Evolutionary conservation across 2,797 vertebrate genomes (phyloP), one percentile per base, ranked within the genome.

Genomic region (Poecile montanus): DNA sequence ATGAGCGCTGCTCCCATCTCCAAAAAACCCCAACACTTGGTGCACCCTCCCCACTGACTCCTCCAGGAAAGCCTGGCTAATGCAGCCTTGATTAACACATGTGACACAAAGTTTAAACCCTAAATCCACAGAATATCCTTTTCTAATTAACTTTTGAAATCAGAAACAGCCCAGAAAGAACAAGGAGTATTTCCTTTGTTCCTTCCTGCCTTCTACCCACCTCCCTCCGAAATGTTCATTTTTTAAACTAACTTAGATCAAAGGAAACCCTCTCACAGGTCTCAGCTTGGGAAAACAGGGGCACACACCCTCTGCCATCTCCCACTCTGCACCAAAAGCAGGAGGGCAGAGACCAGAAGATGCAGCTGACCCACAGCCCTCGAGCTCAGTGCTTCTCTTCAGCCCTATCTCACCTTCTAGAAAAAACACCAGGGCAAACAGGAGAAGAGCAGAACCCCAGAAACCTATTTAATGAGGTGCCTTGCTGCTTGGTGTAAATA

Each of bases 91-190:
- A 94, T 94, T 96, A 95, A 92, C 74, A 60, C 22, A 88, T 71
- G 92, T 68, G 67, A 88, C 73, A 83, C 62, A 34, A 76, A 86
- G 60, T 92, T 86, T 82, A 73, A 94, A 95, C 74, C 38, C 38
- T 90, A 96, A 95, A 95, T 95, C 92, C 92, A 77, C 1, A 38
- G 73, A 84, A 88, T 85, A 96, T 93, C 92, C 85, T 90, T 74
- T 82, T 82, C 79, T 86, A 94, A 96, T 95, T 96, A 94, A 78
- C 74, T 93, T 65, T 5, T 23, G 56, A 73, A 88, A 62, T n/a
- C 88, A 75, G 63, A 77, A 93, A 66, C 5, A 16, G 44, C 38
- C 56, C 47, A 66, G 61, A 78, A 95, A 84, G 57, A 65, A 42
- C 14, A 45, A 38, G 61, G 25, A 71, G 50, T 29, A 51, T 83